Percentiles rank a stretch among this genome's conserved stretches.
Evolutionary conservation across 2,888 invertebrate species (phyloP).

Genomic region (Chloromyia formosa): DNA sequence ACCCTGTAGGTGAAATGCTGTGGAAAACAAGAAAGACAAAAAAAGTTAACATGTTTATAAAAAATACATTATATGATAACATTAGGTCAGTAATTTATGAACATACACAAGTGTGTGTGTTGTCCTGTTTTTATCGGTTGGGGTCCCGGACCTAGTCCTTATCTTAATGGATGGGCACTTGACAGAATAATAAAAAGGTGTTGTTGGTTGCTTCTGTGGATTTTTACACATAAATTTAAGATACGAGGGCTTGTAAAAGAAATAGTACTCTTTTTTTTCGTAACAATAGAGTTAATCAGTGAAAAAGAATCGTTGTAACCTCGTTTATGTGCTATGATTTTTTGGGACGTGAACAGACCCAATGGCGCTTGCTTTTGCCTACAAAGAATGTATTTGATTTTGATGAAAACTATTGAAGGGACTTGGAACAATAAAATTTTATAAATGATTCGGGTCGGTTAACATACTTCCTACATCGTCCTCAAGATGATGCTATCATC

Average conservation of each 20-base stretch:
- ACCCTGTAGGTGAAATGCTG: slow-evolving; percentile 24
- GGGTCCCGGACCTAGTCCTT: slow-evolving; percentile 5
- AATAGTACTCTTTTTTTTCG: background rate
- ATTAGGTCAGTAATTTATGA: slow-evolving; percentile 36
- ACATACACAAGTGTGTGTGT: slow-evolving; percentile 33
- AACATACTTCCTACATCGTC: no score
- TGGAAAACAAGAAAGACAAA: slow-evolving; percentile 6
- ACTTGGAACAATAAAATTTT: no score
- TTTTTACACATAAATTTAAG: slow-evolving; percentile 29
- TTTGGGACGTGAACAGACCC: background rate
- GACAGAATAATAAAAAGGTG: slow-evolving; percentile 44
- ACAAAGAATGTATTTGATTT: no score
- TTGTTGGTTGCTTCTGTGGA: slow-evolving; percentile 40
- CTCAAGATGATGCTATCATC: no score
- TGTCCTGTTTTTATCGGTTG: slow-evolving; percentile 24
- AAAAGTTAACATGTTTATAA: background rate
- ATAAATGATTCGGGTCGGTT: no score
- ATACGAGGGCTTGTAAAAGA: slow-evolving; percentile 33
- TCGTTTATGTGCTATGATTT: background rate
- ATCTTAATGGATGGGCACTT: slow-evolving; percentile 40
- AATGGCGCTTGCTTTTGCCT: slow-evolving; percentile 14
- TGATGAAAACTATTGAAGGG: no score
- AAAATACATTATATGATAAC: slow-evolving; percentile 12
- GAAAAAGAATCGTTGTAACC: no score
- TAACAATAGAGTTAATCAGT: background rate